Base-by-base conservation (phyloP, 92 coral and sea anemone genomes). In the Porites lobata region DNA sequence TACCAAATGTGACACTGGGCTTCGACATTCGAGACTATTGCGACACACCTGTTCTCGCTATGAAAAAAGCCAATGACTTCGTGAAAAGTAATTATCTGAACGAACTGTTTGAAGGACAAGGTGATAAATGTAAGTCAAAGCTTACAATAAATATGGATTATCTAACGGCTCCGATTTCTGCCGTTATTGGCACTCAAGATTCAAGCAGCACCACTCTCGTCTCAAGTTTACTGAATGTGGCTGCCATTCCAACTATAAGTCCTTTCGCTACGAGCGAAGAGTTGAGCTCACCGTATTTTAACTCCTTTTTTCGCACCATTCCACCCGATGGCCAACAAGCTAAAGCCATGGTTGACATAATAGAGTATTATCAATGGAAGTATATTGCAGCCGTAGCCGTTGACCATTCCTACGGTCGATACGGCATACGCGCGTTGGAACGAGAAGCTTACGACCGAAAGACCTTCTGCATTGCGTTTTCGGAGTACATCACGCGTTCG, bases 321-420 rank as follows among this genome's bases (percentile, higher is more conserved):
- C 91, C 97, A 65, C 95, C 97, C 2, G 97, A 94, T 74, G 95
- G 96, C 21, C 89, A 94, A 78, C 96, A 94, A 63, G 96, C 96
- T 57, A 93, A 90, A 69, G 95, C 96, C 63, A 94, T 94, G 96
- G 96, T 92, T 12, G 93, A 94, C 32, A 89, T 94, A 24, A 94
- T 94, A 38, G 96, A 94, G 81, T 79, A 75, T 57, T 94, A 92
- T 73, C 69, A 86, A 50, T 94, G 96, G 96, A 89, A 83, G 20
- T 94, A 94, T 83, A 87, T 94, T 21, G 96, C 96, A 11, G 96
- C 95, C 1, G 92, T 94, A 13, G 96, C 95, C 38, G 85, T 94
- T 22, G 96, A 94, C 69, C 93, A 94, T 50, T 94, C 96, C 17
- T 94, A 94, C 73, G 95, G 96, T 0, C 93, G 96, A 5, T 94